Evolutionary conservation across 35 echinoderm and acorn worm genomes (phyloP), one percentile per base, ranked within the genome.

Genomic region (Heliocidaris erythrogramma): DNA sequence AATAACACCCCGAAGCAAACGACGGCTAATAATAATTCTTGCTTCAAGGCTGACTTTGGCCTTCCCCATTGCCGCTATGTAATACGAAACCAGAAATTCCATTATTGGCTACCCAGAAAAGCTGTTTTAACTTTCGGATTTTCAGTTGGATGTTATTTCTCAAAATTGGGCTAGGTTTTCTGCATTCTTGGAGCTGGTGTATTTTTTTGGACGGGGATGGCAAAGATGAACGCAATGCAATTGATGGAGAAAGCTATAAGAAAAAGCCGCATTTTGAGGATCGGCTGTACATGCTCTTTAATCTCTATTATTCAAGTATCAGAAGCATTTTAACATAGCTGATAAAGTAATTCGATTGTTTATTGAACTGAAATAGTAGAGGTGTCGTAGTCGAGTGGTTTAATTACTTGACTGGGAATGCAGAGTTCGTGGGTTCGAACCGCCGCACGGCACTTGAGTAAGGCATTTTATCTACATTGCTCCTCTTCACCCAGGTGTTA

Each of bases 21-120:
- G 47, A 32, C 87, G 87, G 87, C 87, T 89, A 32, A 89, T 89
- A 32, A 32, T 89, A 89, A 89, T 89, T 89, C 87, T 42, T 16
- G 31, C 87, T 89, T 89, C 31, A 5, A 89, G 87, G 18, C 87
- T 48, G 31, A 89, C 87, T 89, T 89, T 89, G 87, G 31, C 29
- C 30, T 32, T 89, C 12, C 6, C 18, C 47, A 48, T 32, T 7
- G 87, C 87, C 87, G 87, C 87, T 89, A 48, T 47, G 87, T 47
- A 89, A 89, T 48, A 16, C 87, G 87, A 89, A 17, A 32, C 87
- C 47, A 48, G 4, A 48, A 89, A 89, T 89, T 89, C 87, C 87
- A 32, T 89, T 48, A 89, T 89, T 47, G 87, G 31, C 47, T 32
- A 89, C 87, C 87, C 29, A 89, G 47, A 89, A 89, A 47, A 89